Base-by-base conservation (phyloP, 2,113 vertebrate species). In the Leucopternis melanops region DNA sequence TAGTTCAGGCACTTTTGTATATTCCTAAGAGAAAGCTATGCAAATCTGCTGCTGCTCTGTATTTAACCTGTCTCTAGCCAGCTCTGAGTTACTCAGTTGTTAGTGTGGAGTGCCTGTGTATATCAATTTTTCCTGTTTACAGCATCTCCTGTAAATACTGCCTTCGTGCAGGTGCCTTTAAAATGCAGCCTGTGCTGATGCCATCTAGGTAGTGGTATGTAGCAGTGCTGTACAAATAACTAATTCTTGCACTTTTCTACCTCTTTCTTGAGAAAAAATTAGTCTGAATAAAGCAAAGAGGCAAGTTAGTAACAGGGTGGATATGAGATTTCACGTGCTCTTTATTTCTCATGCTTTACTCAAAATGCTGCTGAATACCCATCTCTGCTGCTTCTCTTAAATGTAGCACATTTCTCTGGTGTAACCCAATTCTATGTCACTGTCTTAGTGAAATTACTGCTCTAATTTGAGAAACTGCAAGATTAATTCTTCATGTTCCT, bases 401-500 rank as follows among this genome's bases (percentile, higher is more conserved):
- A 38, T 36, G 72, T 8, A 44, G 59, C 67, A 55, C 55, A 6
- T 86, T 93, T 63, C 59, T 86, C 86, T 77, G 59, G 31, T 69
- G 13, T 91, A 88, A 92, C 82, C 72, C 80, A 61, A 9, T 90
- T 92, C 57, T 25, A 71, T 34, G 26, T 42, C 72, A 32, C 55
- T 63, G 65, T 54, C 61, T 38, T 16, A 72, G 63, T 47, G 83
- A 63, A 94, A 94, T 87, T 81, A 23, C 61, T 94, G 77, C 49
- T 44, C 88, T 79, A 69, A 70, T 92, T 92, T 86, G 58, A 93
- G 86, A 80, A 89, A 25, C 49, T 40, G 32, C 49, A 92, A 77
- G 86, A 86, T 81, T 61, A 81, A 89, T 95, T 86, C 80, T 44
- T 73, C 25, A 2, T 57, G 45, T 63, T 94, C 84, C 58, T 72